phyloP scores from a whole-genome alignment of 2,113 vertebrate genomes.

The Pteruthius melanotis region DNA sequence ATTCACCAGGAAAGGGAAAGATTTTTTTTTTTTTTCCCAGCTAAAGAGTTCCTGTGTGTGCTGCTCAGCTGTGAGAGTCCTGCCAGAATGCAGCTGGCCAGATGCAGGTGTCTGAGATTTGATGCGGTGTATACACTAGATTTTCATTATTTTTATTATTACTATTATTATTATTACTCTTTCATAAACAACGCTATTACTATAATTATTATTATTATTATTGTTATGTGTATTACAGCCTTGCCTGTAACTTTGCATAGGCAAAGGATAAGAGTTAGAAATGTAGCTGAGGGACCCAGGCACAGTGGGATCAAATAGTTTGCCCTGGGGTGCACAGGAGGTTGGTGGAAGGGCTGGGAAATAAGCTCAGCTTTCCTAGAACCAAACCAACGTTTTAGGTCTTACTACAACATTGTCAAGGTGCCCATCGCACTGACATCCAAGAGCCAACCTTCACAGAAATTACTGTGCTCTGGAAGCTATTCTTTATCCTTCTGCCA shows the following conservation, averaged over 20 bases:
- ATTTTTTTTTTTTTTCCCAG: background rate
- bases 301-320: background rate
- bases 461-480: background rate
- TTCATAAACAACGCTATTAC: too few relatives aligned
- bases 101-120: background rate
- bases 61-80: background rate
- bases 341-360: background rate
- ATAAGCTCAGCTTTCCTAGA: background rate
- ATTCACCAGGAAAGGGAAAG: conserved; percentile 21
- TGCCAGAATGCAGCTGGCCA: background rate
- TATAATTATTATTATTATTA: background rate
- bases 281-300: background rate
- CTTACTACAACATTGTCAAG: background rate
- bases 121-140: background rate
- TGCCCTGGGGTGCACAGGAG: background rate
- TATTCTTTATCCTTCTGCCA: background rate
- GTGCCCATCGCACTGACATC: background rate
- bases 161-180: background rate
- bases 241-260: background rate
- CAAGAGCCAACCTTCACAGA: background rate
- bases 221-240: background rate
- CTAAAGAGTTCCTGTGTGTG: background rate
- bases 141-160: background rate
- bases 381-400: background rate
- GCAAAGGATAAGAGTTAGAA: background rate